phyloP scores from a whole-genome alignment of 2,113 vertebrate genomes.

The Thryonomys swinderianus region DNA sequence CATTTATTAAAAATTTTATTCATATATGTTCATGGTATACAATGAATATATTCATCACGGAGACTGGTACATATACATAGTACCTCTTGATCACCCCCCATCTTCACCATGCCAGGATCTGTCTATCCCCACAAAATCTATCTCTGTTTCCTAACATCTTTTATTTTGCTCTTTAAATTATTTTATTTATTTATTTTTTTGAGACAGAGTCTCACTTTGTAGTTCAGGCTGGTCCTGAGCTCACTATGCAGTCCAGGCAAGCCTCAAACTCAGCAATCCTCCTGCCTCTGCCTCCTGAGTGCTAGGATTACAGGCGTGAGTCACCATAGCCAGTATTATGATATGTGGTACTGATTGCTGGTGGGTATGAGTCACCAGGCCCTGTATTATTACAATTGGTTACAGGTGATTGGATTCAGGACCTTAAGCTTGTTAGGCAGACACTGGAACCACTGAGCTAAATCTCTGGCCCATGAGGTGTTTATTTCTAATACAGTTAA shows the following conservation, averaged over 20 bases:
- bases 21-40: neutral
- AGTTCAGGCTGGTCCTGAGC: neutral
- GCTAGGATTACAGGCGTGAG: neutral
- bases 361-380: too few species aligned
- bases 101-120: neutral
- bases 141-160: neutral
- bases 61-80: neutral
- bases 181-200: conserved; percentile 33
- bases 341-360: too few species aligned
- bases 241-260: neutral
- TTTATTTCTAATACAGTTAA: conserved; percentile 14
- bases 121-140: neutral
- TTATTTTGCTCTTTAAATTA: neutral
- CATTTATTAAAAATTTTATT: neutral
- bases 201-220: neutral
- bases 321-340: too few species aligned
- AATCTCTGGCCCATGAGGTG: too few species aligned
- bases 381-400: too few species aligned
- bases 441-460: too few species aligned
- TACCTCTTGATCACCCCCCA: neutral
- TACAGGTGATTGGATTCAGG: too few species aligned
- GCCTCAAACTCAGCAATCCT: neutral
- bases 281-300: neutral
- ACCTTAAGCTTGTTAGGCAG: too few species aligned
- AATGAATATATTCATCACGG: neutral